Evolutionary conservation across 2,888 invertebrate species (phyloP), one percentile per base, ranked within the genome.

Genomic region (Chalcis sispes): DNA sequence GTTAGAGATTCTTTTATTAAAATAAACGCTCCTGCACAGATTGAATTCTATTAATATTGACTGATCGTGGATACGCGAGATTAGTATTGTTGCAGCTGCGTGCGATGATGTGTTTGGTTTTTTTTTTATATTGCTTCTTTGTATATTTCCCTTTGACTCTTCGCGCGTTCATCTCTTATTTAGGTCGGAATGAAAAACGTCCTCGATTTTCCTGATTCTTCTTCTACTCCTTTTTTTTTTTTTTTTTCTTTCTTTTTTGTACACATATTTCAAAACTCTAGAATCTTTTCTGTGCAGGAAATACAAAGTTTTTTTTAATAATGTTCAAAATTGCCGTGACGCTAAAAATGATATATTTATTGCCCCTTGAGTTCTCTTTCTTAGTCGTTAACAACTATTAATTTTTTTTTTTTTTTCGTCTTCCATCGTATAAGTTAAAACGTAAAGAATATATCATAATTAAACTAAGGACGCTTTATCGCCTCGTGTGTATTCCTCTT

Each of bases 351-450:
- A 77, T 73, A 73, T 59, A 72, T 70, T 77, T 77, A 73, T 77
- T 77, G 77, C 77, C 77, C 73, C 73, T 77, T 77, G 72, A 77
- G 77, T 72, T 72, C 66, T 56, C 40, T 79, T 61, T 79, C 20
- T 72, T 78, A 70, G n/a, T 59, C 2, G 27, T 75, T 65, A 75
- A 58, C n/a, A 69, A 75, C 54, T 69, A 65, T 48, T 69, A 10
- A 61, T 58, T 52, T 20, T 58, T 50, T 27, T 50, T 54, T 13
- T 56, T 54, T 20, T 42, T 65, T 10, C n/a, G 27, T 52, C n/a
- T 61, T 69, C 52, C 66, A 48, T 69, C 54, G 58, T 42, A 48
- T 54, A 58, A 42, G 71, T 62, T 27, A 62, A 48, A 69, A 71
- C 54, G 56, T 54, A 75, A 75, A 72, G 48, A 50, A 23, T 72